Evolutionary conservation across 1,140 invertebrate genomes (phyloP), one percentile per base, ranked within the genome.

Genomic region (Dinoponera quadriceps): DNA sequence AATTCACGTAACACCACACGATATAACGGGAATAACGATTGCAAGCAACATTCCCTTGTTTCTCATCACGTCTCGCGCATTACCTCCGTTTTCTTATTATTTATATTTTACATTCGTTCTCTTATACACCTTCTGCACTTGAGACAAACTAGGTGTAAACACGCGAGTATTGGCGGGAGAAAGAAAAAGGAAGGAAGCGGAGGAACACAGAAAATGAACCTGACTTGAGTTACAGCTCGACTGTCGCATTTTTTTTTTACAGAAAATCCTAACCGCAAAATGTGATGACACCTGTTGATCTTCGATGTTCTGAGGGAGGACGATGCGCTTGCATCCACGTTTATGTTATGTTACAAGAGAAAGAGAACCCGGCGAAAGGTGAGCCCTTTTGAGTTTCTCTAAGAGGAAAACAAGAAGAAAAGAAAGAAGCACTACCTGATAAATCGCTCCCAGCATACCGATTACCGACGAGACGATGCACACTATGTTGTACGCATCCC

Each of bases 371-470:
- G 18, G n/a, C 14, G 29, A 68, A 16, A 20, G 25, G 5, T 16
- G 63, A 29, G 0, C 2, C n/a, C 68, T 55, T 3, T 59, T 62
- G 14, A 1, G 18, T 13, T 44, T 27, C 13, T 5, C 0, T 20
- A 3, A 0, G 11, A 55, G 87, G n/a, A n/a, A n/a, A n/a, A n/a
- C n/a, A n/a, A n/a, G n/a, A n/a, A n/a, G n/a, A n/a, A n/a, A n/a
- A n/a, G n/a, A n/a, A n/a, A n/a, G n/a, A n/a, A n/a, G n/a, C n/a
- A 85, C 83, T 92, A 97, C 96, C 95, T 97, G 97, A 93, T 97
- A 97, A 57, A 96, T 88, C 22, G 97, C 96, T 65, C 97, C 97
- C 13, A 96, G 86, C 51, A 97, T 96, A 44, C 97, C 97, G 88
- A 97, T 94, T 13, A 95, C 90, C 1, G 97, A 97, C 1, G 97